These are phyloP conservation scores for Zaprionus camerounensis DNA, from an alignment of 1,140 invertebrate species.

Conservation along the genomic window DNA sequence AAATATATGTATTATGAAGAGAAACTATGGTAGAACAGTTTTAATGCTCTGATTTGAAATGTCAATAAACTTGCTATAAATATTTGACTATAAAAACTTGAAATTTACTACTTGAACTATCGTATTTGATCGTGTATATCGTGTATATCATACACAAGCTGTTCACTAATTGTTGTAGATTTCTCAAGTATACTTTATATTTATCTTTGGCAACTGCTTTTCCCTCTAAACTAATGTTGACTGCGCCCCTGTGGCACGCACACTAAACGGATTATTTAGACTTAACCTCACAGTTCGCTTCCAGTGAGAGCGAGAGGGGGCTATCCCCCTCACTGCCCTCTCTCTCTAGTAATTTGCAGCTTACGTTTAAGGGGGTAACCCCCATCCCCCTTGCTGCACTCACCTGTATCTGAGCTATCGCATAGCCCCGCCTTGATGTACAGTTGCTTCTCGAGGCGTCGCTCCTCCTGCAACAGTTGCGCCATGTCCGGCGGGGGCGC, in stretches of 20 bases:
- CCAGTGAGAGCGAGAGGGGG: slow-evolving; percentile 7
- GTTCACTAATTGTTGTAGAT: no score
- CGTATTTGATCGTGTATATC: no score
- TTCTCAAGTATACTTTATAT: no score
- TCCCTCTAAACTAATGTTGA: neutral
- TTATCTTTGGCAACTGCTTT: no score
- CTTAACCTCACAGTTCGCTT: slow-evolving; percentile 62
- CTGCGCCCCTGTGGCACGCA: slow-evolving; percentile 26
- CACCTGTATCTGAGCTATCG: slow-evolving; percentile 84
- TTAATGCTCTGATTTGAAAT: no score
- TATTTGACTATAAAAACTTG: no score
- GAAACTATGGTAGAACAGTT: no score
- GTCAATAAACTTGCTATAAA: no score
- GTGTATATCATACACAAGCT: no score
- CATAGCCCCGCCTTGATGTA: slow-evolving; percentile 87
- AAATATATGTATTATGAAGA: no score
- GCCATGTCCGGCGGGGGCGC: slow-evolving; percentile 92
- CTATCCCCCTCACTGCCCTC: neutral
- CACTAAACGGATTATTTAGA: slow-evolving; percentile 81
- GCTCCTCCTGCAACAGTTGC: slow-evolving; percentile 91
- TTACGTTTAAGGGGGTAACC: slow-evolving; percentile 38
- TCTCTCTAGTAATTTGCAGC: slow-evolving; percentile 24
- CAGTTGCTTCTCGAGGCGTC: slow-evolving; percentile 90
- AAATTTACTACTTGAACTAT: no score
- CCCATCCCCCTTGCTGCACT: slow-evolving; percentile 26